phyloP scores from a whole-genome alignment of 2,113 vertebrate species.

The Dascyllus trimaculatus region DNA sequence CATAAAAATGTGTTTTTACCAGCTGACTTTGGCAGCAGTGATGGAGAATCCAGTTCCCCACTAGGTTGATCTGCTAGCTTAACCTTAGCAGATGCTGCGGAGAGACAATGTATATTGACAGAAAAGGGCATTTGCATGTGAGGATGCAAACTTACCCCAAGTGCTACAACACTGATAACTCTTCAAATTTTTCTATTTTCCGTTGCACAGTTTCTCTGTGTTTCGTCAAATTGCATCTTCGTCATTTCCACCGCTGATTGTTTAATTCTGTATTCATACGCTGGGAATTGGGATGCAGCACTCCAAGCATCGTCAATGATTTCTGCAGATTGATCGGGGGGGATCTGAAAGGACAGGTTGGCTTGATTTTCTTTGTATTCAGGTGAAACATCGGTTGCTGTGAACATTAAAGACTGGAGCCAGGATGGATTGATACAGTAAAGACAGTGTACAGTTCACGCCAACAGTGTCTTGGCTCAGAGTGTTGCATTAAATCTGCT shows the following conservation, averaged over 20 bases:
- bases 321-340: neutral
- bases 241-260: neutral
- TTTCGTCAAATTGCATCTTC: neutral
- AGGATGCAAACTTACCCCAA: neutral
- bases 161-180: neutral
- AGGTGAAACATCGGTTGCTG: rapidly evolving
- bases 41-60: neutral
- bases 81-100: neutral
- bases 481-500: neutral
- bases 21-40: neutral
- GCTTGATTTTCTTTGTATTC: neutral
- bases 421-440: neutral
- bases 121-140: neutral
- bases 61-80: neutral
- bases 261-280: neutral
- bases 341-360: neutral
- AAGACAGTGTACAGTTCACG: neutral
- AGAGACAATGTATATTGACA: neutral
- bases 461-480: neutral
- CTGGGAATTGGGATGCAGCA: neutral
- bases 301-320: too few relatives aligned
- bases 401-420: neutral
- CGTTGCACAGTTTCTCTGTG: too few relatives aligned
- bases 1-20: neutral
- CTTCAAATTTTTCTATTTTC: too few relatives aligned